A percentile compares a stretch with the other conserved stretches of the same genome.
Evolutionary conservation across 2,797 vertebrate genomes (phyloP).

Genomic region (Leptatherina wallacei): DNA sequence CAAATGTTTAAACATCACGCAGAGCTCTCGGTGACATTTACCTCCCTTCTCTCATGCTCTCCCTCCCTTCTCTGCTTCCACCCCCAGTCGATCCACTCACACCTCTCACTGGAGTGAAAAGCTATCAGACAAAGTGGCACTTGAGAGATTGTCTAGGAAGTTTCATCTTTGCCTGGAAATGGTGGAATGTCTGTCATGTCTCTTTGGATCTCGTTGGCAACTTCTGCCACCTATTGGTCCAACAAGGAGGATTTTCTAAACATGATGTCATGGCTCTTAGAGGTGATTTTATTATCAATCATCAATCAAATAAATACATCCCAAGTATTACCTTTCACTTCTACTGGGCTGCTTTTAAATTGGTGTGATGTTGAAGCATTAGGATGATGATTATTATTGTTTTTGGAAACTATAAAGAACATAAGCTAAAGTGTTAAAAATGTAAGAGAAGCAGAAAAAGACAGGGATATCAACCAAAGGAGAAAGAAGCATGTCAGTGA

Average conservation of each 20-base stretch:
- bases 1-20: constrained; percentile 71
- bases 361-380: no score
- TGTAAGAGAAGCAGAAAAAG: no score
- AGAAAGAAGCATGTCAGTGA: constrained; percentile 4
- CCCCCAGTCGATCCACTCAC: constrained; percentile 65
- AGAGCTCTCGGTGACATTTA: constrained; percentile 73
- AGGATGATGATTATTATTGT: no score
- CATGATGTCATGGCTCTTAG: constrained; percentile 49
- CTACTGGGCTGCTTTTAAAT: no score
- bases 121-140: constrained; percentile 82
- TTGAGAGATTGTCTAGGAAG: constrained; percentile 80
- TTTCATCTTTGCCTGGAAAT: constrained; percentile 78
- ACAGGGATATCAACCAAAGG: no score
- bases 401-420: no score
- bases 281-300: constrained; percentile 16
- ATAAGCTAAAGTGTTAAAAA: no score
- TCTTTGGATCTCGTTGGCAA: constrained; percentile 63
- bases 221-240: constrained; percentile 85
- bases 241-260: constrained; percentile 64
- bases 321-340: constrained; percentile 8
- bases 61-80: constrained; percentile 48
- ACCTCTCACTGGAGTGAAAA: constrained; percentile 77
- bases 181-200: constrained; percentile 69
- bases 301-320: constrained; percentile 39
- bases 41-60: constrained; percentile 46